These are phyloP conservation scores for Arnoldichthys spilopterus DNA, from an alignment of 2,797 vertebrate genomes.

Conservation along the genomic window DNA sequence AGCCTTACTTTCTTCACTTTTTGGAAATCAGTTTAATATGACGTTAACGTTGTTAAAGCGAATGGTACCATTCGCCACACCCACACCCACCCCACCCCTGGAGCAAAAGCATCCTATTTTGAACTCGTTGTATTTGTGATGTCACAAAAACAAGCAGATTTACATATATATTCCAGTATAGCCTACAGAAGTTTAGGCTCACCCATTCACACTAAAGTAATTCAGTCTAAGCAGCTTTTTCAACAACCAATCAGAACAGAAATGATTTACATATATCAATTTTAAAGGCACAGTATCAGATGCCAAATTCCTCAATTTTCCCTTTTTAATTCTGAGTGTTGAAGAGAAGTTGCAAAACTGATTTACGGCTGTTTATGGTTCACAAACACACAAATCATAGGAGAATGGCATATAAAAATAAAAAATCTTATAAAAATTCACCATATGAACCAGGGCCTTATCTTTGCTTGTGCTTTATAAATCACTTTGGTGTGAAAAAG, in stretches of 20 bases:
- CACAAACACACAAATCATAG: neutral
- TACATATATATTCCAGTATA: too few species aligned
- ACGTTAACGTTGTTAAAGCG: too few species aligned
- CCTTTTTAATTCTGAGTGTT: neutral
- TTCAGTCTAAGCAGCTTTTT: neutral
- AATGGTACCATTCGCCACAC: too few species aligned
- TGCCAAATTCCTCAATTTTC: too few species aligned
- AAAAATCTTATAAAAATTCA: neutral
- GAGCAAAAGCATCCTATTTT: neutral
- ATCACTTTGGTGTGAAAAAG: neutral
- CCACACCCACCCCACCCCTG: too few species aligned
- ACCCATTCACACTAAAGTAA: neutral
- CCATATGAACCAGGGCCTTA: too few species aligned
- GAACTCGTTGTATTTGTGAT: neutral
- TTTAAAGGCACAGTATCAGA: neutral
- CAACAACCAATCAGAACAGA: neutral
- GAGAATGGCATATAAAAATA: neutral
- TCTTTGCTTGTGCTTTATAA: constrained; percentile 4
- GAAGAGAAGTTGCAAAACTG: neutral
- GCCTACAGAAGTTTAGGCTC: neutral
- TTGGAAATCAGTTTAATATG: too few species aligned
- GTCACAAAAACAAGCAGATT: too few species aligned
- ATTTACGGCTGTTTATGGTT: neutral
- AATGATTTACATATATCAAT: neutral
- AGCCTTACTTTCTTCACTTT: too few species aligned